Conservation (phyloP, 2,888 invertebrate genomes). For the Mesochorus sp. region DNA sequence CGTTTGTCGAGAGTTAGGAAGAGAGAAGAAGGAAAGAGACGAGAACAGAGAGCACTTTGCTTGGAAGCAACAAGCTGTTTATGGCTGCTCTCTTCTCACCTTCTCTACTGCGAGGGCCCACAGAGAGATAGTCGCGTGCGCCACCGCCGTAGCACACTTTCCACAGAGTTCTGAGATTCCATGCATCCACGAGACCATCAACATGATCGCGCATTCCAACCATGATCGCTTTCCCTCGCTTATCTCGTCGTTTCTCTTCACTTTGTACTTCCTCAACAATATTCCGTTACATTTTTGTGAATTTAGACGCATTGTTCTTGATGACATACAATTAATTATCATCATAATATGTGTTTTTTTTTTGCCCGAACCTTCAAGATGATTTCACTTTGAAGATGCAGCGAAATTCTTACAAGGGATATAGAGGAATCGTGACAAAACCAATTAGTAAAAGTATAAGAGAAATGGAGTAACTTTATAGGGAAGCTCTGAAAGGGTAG, state of each 20-base stretch:
- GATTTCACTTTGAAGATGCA: too few relatives aligned
- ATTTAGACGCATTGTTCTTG: constrained; percentile 46
- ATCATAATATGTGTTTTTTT: not conserved
- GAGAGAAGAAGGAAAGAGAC: constrained; percentile 55
- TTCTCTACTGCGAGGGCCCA: constrained; percentile 58
- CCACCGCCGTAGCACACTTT: constrained; percentile 52
- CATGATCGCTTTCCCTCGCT: not conserved
- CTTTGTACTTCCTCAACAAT: constrained; percentile 19
- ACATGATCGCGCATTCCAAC: constrained; percentile 40
- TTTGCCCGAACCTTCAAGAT: not conserved
- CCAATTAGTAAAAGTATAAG: constrained; percentile 19
- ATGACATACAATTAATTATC: not conserved
- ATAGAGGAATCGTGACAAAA: constrained; percentile 4
- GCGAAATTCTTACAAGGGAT: too few relatives aligned
- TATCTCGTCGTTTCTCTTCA: constrained; percentile 9
- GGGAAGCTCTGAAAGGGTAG: constrained; percentile 62
- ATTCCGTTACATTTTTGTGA: constrained; percentile 51
- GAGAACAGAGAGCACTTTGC: constrained; percentile 69
- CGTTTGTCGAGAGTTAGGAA: constrained; percentile 55
- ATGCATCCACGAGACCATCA: constrained; percentile 38
- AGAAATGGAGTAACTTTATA: constrained; percentile 68
- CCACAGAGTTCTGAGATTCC: constrained; percentile 20
- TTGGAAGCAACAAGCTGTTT: constrained; percentile 81
- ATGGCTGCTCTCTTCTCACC: constrained; percentile 73
- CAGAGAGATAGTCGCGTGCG: constrained; percentile 57